These are phyloP conservation scores for Hippocampus mohnikei DNA, from an alignment of 2,113 vertebrate genomes.

Conservation along the genomic window DNA sequence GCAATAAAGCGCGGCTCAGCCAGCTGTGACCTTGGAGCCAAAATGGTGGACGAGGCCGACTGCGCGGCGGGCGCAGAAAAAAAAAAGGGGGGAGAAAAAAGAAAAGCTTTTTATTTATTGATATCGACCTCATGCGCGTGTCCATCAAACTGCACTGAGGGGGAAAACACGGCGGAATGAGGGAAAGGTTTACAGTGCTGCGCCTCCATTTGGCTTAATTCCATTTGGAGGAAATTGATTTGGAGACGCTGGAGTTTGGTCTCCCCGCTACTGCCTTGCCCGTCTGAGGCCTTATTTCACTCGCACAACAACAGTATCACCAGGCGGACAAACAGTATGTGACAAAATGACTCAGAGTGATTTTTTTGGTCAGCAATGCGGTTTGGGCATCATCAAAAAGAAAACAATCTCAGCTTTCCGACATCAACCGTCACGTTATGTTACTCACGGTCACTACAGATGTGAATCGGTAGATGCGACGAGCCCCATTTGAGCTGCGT, in stretches of 20 bases:
- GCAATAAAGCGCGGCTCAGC: conserved; percentile 43
- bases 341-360: too few species aligned
- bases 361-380: too few species aligned
- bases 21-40: conserved; percentile 90
- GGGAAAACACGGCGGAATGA: conserved; percentile 20
- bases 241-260: conserved; percentile 32
- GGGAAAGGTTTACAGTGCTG: conserved; percentile 45
- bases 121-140: conserved; percentile 74
- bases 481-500: too few species aligned
- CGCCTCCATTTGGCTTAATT: conserved; percentile 73
- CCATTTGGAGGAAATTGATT: conserved; percentile 78
- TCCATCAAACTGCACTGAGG: conserved; percentile 81
- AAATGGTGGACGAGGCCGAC: conserved; percentile 74
- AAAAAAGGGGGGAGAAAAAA: conserved; percentile 46
- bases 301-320: not conserved
- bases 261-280: conserved; percentile 26
- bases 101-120: conserved; percentile 91
- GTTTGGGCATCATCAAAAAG: too few species aligned
- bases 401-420: too few species aligned
- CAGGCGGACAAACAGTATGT: not conserved
- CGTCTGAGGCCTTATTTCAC: conserved; percentile 22
- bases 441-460: too few species aligned
- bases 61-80: conserved; percentile 66
- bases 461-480: too few species aligned
- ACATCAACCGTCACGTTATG: too few species aligned